Evolutionary conservation across 2,797 vertebrate species (phyloP).

Genomic region (Poecilia velifera): DNA sequence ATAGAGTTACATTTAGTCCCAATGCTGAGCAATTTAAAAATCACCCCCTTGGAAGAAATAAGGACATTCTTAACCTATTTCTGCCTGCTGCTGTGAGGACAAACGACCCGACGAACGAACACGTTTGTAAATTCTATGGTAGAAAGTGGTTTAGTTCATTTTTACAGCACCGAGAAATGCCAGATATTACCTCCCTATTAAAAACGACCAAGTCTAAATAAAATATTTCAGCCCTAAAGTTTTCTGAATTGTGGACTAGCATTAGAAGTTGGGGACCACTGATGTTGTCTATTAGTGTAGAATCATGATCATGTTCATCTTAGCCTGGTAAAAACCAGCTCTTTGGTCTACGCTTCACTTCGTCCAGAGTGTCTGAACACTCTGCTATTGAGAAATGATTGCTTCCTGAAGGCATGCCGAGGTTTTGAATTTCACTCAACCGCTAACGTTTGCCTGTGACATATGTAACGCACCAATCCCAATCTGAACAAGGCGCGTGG

Average conservation of each 20-base stretch:
- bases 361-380: no score
- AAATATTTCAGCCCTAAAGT: neutral
- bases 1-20: neutral
- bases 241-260: neutral
- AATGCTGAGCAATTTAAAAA: neutral
- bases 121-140: neutral
- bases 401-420: no score
- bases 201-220: neutral
- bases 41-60: neutral
- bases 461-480: no score
- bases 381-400: no score
- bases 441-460: no score
- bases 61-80: neutral
- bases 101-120: neutral
- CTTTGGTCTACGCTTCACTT: no score
- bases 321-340: neutral
- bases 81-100: neutral
- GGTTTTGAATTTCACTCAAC: no score
- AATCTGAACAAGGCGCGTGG: no score
- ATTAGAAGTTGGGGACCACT: neutral
- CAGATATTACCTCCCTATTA: neutral
- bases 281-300: neutral
- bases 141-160: neutral
- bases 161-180: neutral
- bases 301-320: neutral